A percentile compares a stretch with the other conserved stretches of the same genome.
Evolutionary conservation across 2,888 invertebrate genomes (phyloP).

Genomic region (Synanthedon andrenaeformis): DNA sequence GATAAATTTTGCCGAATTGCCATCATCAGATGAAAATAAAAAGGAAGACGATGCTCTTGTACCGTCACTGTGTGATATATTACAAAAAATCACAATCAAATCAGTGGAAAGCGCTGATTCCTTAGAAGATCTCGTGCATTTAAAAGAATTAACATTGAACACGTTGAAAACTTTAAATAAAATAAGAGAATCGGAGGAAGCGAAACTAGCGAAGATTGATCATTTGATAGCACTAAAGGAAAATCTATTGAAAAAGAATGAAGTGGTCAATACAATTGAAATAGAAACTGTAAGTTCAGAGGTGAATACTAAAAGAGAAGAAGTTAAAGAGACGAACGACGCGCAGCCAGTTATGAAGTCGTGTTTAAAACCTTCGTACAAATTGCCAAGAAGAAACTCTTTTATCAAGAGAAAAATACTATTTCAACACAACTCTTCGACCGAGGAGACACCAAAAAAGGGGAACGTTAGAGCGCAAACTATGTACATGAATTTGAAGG

Average conservation of each 20-base stretch:
- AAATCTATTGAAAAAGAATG: conserved; percentile 1
- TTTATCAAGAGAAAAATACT: conserved; percentile 39
- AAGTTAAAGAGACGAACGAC: conserved; percentile 10
- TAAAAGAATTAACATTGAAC: conserved; percentile 25
- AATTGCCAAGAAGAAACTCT: conserved; percentile 43
- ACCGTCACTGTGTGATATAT: conserved; percentile 44
- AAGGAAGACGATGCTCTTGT: conserved; percentile 43
- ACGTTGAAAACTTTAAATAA: conserved; percentile 27
- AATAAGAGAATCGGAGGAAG: conserved; percentile 35
- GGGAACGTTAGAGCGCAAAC: conserved; percentile 31
- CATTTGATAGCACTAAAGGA: conserved; percentile 34
- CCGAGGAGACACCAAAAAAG: conserved; percentile 28
- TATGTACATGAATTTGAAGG: conserved; percentile 55
- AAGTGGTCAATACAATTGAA: conserved; percentile 10
- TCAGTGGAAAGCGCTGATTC: conserved; percentile 20
- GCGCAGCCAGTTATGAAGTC: conserved; percentile 32
- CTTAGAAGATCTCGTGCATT: conserved; percentile 30
- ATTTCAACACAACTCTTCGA: conserved; percentile 31
- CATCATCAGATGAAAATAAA: conserved; percentile 16
- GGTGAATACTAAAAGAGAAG: conserved; percentile 1
- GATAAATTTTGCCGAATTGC: conserved; percentile 40
- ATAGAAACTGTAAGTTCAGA: conserved; percentile 9
- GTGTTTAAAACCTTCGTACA: conserved; percentile 40
- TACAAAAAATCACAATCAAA: conserved; percentile 41
- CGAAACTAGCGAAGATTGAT: conserved; percentile 30